phyloP scores from a whole-genome alignment of 2,113 vertebrate genomes.

The Leuciscus idus region DNA sequence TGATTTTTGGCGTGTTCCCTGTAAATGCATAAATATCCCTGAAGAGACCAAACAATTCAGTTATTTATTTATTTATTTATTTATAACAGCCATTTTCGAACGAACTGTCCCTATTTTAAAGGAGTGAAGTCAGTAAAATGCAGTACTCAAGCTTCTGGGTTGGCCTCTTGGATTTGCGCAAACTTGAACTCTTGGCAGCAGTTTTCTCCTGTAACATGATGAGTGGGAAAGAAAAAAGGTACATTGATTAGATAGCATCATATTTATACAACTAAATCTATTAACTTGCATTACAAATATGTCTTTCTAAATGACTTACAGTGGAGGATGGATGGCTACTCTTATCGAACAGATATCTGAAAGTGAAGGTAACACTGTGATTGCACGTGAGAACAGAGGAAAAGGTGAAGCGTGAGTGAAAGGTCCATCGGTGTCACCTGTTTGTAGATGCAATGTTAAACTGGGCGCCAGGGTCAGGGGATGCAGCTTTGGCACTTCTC shows the following conservation, averaged over 20 bases:
- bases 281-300: neutral
- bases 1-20: conserved; percentile 49
- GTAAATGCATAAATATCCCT: conserved; percentile 74
- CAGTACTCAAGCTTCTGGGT: conserved; percentile 59
- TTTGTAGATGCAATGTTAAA: conserved; percentile 43
- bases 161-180: conserved; percentile 49
- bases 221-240: neutral
- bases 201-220: conserved; percentile 38
- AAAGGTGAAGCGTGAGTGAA: neutral
- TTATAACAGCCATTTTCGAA: neutral
- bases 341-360: conserved; percentile 65
- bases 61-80: fast-evolving
- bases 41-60: conserved; percentile 41
- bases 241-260: neutral
- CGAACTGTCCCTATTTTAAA: neutral
- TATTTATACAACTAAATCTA: neutral
- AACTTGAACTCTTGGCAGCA: conserved; percentile 16
- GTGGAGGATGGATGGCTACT: conserved; percentile 57
- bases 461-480: neutral
- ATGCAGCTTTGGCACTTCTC: conserved; percentile 42
- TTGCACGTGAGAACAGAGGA: neutral
- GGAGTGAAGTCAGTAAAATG: neutral
- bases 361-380: conserved; percentile 26
- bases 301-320: conserved; percentile 64
- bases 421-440: conserved; percentile 56